Evolutionary conservation across 1,140 invertebrate genomes (phyloP).

Genomic region (Sweltsa coloradensis): DNA sequence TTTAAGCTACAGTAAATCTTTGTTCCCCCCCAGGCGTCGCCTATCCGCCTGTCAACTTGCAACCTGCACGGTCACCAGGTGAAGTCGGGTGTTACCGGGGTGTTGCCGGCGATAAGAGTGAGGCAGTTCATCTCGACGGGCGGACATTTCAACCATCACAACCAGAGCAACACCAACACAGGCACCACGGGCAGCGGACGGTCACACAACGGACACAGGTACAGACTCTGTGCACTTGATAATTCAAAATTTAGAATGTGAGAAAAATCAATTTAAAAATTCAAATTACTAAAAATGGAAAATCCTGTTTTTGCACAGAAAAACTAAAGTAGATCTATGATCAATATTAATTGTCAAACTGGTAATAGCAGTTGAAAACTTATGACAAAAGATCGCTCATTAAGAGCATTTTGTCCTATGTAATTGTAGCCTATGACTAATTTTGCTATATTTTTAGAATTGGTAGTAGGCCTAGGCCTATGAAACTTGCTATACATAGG

Average conservation of each 20-base stretch:
- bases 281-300: background rate
- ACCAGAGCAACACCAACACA: conserved; percentile 37
- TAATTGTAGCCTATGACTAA: background rate
- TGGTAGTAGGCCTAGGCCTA: too few relatives aligned
- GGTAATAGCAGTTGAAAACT: too few relatives aligned
- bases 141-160: too few relatives aligned
- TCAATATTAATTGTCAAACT: too few relatives aligned
- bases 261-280: conserved; percentile 18
- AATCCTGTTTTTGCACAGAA: too few relatives aligned
- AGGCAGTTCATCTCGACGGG: conserved; percentile 60
- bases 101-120: conserved; percentile 66
- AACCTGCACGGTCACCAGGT: conserved; percentile 88
- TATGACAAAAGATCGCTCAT: background rate
- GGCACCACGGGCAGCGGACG: conserved; percentile 42
- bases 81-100: conserved; percentile 76
- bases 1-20: too few relatives aligned
- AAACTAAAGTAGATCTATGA: too few relatives aligned
- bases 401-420: background rate
- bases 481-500: too few relatives aligned
- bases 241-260: conserved; percentile 12
- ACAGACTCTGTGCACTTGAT: too few relatives aligned
- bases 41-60: conserved; percentile 77
- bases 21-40: conserved; percentile 71
- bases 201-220: conserved; percentile 22
- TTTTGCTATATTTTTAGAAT: background rate